Base-by-base conservation (phyloP, 2,888 invertebrate genomes). In the Amphipoea lucens region DNA sequence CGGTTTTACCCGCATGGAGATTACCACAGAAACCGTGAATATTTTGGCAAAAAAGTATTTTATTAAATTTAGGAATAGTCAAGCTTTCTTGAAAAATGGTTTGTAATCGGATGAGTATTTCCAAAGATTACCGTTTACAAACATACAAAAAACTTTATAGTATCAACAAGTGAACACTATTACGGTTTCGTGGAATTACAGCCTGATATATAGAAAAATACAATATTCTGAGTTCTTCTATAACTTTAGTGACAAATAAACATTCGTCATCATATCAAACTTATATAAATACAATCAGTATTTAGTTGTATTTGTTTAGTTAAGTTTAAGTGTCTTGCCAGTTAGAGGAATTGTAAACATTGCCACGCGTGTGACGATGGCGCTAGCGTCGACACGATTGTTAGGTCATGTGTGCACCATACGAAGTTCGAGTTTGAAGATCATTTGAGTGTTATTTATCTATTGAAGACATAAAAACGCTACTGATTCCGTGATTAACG, bases 291-390 rank as follows among this genome's bases (percentile, higher is more conserved):
- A 83, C 57, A 65, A 76, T 78, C 74, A 83, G 85, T 89, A 79
- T 87, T 85, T 85, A 83, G 48, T 42, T 63, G 1, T 67, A 73
- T 57, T 66, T 74, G 20, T 74, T 40, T 51, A 82, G 63, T 72
- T 79, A 81, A 67, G 29, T 62, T n/a, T 63, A 79, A 78, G 54
- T 68, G 68, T 88, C 89, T 89, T 89, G 88, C 88, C 88, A 87
- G 79, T 84, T 71, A 75, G 51, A 83, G 65, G 63, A 51, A 67
- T 79, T 68, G 75, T 67, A 74, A 54, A 68, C 51, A 67, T 76
- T 73, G 76, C 54, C 48, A 70, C 54, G 11, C 17, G 65, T 78
- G 72, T 17, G 63, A 36, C 6, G 68, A 40, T 82, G 85, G 82
- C 74, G 88, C 79, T 70, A 67, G 82, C 20, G 63, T 74, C 75